Percentiles rank a stretch among this genome's conserved stretches.
These are phyloP conservation scores for Xanthostigma xanthostigma DNA, from an alignment of 2,888 invertebrate genomes.

Conservation along the genomic window DNA sequence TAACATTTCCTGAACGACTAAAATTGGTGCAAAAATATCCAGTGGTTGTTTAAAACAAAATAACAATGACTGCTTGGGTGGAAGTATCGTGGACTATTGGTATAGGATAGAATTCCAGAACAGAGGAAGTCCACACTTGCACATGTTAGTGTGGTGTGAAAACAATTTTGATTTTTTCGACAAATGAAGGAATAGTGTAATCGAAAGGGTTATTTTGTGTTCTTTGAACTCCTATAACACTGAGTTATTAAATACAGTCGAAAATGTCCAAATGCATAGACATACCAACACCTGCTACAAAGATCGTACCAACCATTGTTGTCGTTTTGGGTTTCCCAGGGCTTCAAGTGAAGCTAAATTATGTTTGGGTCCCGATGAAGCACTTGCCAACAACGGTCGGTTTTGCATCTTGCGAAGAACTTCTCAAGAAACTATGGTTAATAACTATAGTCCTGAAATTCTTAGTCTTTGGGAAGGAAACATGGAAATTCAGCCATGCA, in stretches of 20 bases:
- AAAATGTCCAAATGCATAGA: constrained; percentile 11
- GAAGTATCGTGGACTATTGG: constrained; percentile 14
- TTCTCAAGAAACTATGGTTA: constrained; percentile 18
- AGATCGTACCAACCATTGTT: constrained; percentile 6
- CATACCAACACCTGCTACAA: constrained; percentile 12
- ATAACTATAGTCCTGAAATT: constrained; percentile 19
- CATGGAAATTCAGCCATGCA: constrained; percentile 22
- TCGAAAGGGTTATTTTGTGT: constrained; percentile 4
- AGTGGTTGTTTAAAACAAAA: constrained; percentile 14
- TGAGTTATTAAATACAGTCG: constrained; percentile 10
- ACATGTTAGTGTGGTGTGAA: constrained; percentile 19
- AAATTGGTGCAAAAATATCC: constrained; percentile 14
- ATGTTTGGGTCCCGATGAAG: constrained; percentile 17
- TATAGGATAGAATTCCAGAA: constrained; percentile 22
- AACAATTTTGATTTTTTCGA: constrained; percentile 12
- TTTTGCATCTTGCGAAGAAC: too few relatives aligned
- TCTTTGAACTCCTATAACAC: background rate
- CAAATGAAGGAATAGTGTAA: constrained; percentile 10
- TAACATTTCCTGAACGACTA: constrained; percentile 3
- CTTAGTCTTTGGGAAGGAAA: constrained; percentile 19
- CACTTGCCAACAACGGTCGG: constrained; percentile 18
- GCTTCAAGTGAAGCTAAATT: constrained; percentile 13
- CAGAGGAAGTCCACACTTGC: constrained; percentile 20
- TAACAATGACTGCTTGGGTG: constrained; percentile 7
- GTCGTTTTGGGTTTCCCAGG: constrained; percentile 17